A percentile compares a stretch with the other conserved stretches of the same genome.
These are phyloP conservation scores for Phasianus colchicus DNA, from an alignment of 2,113 vertebrate genomes.

Conservation along the genomic window DNA sequence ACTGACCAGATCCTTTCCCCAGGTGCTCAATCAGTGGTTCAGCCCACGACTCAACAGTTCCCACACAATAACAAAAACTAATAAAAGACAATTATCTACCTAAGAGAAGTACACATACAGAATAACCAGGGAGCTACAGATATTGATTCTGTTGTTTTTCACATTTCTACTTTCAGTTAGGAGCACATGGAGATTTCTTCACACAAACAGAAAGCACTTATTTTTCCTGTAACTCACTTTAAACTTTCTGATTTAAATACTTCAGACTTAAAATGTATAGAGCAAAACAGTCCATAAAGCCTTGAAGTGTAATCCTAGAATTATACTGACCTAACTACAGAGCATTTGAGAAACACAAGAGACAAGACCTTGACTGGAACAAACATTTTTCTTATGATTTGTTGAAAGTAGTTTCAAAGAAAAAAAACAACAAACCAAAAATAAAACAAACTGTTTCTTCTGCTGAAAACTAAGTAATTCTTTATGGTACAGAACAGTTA, in stretches of 20 bases:
- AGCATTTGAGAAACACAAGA: background rate
- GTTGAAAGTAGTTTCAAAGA: conserved; percentile 55
- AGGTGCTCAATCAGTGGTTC: too few species aligned
- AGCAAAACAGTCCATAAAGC: background rate
- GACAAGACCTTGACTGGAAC: background rate
- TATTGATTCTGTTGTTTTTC: background rate
- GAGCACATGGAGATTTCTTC: background rate
- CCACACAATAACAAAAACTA: background rate
- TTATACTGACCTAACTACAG: background rate
- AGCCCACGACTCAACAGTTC: too few species aligned
- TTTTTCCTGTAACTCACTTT: background rate
- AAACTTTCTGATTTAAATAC: background rate
- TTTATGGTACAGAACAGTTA: background rate
- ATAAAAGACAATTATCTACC: background rate
- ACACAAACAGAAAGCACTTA: too few species aligned
- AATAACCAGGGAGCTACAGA: background rate
- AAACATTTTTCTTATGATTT: background rate
- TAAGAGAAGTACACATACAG: background rate
- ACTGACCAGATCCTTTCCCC: too few species aligned
- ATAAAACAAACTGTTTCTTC: background rate
- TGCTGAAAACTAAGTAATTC: background rate
- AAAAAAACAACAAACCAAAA: background rate
- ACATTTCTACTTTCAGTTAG: background rate
- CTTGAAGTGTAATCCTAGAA: background rate
- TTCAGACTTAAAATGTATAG: background rate